These are phyloP conservation scores for Columba livia DNA, from an alignment of 2,113 vertebrate genomes.

Conservation along the genomic window DNA sequence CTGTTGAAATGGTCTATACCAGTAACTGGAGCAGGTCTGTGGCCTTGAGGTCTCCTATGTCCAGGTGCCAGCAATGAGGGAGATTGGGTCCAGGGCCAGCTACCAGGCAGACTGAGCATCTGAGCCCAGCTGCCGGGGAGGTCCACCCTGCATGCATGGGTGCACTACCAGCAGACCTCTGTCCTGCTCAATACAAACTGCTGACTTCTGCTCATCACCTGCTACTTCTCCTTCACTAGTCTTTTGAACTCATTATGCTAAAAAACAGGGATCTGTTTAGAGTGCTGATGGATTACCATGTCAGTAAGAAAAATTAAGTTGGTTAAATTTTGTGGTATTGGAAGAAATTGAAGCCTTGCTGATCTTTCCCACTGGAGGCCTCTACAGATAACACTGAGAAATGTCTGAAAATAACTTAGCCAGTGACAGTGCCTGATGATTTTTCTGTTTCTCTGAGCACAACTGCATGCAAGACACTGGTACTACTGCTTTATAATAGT, in stretches of 20 bases:
- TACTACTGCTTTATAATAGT: neutral
- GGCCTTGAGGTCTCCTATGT: neutral
- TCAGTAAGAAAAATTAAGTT: neutral
- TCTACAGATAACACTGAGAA: neutral
- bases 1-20: neutral
- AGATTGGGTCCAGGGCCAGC: neutral
- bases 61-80: neutral
- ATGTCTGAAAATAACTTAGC: neutral
- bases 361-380: neutral
- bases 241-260: neutral
- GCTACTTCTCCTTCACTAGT: neutral
- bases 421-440: rapidly evolving
- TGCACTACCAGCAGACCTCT: neutral
- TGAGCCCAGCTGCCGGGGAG: neutral
- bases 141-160: rapidly evolving
- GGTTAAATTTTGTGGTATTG: rapidly evolving
- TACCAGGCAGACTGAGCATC: neutral
- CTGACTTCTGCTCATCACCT: rapidly evolving
- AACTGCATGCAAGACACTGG: neutral
- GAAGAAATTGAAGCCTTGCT: neutral
- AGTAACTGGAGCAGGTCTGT: neutral
- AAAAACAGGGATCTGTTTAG: neutral
- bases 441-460: neutral
- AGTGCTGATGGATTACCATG: rapidly evolving
- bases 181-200: neutral